These are phyloP conservation scores for Pantelozetes paolii DNA, from an alignment of 2,888 invertebrate species.

Conservation along the genomic window DNA sequence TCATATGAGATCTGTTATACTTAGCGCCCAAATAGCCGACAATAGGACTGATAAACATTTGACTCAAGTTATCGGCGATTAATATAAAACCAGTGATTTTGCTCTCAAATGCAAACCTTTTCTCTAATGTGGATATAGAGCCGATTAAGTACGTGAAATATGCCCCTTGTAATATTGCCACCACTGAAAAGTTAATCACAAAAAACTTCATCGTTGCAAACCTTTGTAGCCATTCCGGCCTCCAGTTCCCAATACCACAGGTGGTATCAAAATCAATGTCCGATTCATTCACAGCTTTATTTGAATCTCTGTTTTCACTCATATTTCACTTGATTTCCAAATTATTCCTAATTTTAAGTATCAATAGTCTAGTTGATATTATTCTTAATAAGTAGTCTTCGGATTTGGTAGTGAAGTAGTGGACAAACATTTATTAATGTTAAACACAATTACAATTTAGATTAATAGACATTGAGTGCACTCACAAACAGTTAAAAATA, in stretches of 20 bases:
- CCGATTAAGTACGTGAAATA: conserved; percentile 44
- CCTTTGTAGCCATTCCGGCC: conserved; percentile 41
- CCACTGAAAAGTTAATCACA: conserved; percentile 39
- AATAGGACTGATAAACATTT: conserved; percentile 44
- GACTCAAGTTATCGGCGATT: conserved; percentile 46
- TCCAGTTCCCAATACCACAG: conserved; percentile 45
- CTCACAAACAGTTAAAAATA: too few species aligned
- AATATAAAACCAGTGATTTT: conserved; percentile 43
- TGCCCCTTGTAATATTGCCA: conserved; percentile 44
- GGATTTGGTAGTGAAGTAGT: too few species aligned
- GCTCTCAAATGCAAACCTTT: conserved; percentile 43
- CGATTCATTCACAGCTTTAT: not conserved
- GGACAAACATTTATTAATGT: too few species aligned
- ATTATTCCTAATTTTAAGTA: too few species aligned
- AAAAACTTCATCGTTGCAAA: conserved; percentile 42
- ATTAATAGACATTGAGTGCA: too few species aligned
- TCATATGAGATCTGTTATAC: conserved; percentile 43
- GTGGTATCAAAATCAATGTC: conserved; percentile 21
- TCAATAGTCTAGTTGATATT: too few species aligned
- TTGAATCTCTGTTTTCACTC: not conserved
- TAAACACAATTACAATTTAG: too few species aligned
- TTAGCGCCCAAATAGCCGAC: conserved; percentile 43
- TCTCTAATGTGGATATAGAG: conserved; percentile 44
- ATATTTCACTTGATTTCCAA: not conserved
- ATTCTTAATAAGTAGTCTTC: too few species aligned